A percentile compares a stretch with the other conserved stretches of the same genome.
Conservation (phyloP, 2,797 vertebrate species). For the Meriones psammophilus region DNA sequence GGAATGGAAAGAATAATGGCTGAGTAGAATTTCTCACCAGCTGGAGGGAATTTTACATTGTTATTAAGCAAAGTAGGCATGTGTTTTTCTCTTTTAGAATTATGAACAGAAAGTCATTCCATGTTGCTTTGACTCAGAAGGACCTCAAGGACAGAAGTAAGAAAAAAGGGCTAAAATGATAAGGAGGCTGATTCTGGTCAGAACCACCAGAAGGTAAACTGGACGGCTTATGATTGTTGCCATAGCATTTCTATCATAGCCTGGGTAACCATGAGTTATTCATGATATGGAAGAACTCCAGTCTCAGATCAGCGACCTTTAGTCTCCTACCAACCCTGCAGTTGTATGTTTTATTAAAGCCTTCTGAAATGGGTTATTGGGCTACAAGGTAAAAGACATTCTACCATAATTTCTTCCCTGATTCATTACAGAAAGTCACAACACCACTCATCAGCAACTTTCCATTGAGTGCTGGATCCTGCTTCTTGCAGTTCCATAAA, state of each 20-base stretch:
- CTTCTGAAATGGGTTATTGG: neutral
- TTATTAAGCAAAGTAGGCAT: constrained; percentile 41
- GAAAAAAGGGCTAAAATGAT: neutral
- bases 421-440: constrained; percentile 5
- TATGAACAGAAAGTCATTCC: neutral
- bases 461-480: neutral
- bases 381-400: neutral
- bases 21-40: neutral
- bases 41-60: constrained; percentile 17
- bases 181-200: neutral
- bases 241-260: neutral
- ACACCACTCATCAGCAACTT: neutral
- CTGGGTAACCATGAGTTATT: neutral
- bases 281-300: neutral
- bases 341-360: constrained; percentile 27
- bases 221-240: neutral
- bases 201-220: neutral
- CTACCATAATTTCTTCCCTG: neutral
- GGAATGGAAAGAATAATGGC: neutral
- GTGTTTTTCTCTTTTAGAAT: constrained; percentile 11
- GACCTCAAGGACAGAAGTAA: constrained; percentile 24
- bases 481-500: constrained; percentile 21
- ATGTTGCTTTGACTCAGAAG: constrained; percentile 9
- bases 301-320: neutral
- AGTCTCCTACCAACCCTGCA: neutral